Percentiles rank a stretch among this genome's conserved stretches.
Evolutionary conservation across 2,888 invertebrate species (phyloP).

Genomic region (Glaucopsyche alexis): DNA sequence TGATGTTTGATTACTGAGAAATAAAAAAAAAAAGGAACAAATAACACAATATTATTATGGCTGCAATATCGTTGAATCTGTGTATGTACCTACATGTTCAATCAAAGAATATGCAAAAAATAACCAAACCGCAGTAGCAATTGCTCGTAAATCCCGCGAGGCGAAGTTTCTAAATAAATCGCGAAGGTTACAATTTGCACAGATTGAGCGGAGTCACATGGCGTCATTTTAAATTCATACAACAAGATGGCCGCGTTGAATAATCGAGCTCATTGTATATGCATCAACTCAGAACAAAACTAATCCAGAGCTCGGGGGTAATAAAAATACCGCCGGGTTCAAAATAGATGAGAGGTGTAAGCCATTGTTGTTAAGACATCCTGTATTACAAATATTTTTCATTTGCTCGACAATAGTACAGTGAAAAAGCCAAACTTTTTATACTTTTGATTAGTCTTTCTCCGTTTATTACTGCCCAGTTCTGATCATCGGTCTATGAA

Average conservation of each 20-base stretch:
- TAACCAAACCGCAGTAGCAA: constrained; percentile 3
- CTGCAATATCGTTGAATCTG: too few species aligned
- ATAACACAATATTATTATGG: too few species aligned
- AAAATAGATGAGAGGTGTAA: constrained; percentile 78
- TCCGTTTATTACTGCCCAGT: constrained; percentile 10
- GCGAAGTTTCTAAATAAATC: constrained; percentile 21
- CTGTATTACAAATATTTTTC: constrained; percentile 72
- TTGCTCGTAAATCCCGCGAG: constrained; percentile 16
- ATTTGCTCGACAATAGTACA: constrained; percentile 66
- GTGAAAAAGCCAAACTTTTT: constrained; percentile 32
- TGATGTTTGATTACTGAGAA: not conserved
- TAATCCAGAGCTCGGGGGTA: constrained; percentile 74
- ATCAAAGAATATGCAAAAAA: not conserved
- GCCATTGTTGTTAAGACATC: constrained; percentile 75
- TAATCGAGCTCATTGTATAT: constrained; percentile 77
- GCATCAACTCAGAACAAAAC: constrained; percentile 79
- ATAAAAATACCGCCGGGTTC: constrained; percentile 74
- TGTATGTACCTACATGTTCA: not conserved
- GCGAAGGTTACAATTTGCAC: constrained; percentile 23
- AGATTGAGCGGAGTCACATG: constrained; percentile 43
- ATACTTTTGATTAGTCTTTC: constrained; percentile 16
- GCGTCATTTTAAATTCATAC: constrained; percentile 66
- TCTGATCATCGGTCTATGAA: constrained; percentile 6
- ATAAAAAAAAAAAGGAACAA: too few species aligned
- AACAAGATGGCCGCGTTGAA: constrained; percentile 63